A percentile compares a stretch with the other conserved stretches of the same genome.
Conservation (phyloP, 1,140 invertebrate genomes). For the Cyrtorhinus lividipennis region DNA sequence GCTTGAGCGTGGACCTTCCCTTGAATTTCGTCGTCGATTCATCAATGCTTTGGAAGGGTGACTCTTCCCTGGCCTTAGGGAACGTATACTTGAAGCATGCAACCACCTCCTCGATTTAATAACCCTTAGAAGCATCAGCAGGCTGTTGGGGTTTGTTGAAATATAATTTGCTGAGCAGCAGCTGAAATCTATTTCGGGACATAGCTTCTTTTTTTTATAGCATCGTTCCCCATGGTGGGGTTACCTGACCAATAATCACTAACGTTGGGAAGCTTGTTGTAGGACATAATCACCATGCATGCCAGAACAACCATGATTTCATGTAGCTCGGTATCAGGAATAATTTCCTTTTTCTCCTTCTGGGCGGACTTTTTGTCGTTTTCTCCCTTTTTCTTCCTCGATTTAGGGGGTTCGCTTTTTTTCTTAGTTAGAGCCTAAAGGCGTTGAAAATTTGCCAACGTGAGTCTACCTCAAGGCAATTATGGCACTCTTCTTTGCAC, state of each 20-base stretch:
- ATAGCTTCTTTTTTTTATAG: conserved; percentile 25
- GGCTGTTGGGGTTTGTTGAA: conserved; percentile 24
- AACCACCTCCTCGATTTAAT: conserved; percentile 24
- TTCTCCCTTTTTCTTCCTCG: too few species aligned
- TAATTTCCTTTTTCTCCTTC: too few species aligned
- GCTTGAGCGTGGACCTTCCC: conserved; percentile 24
- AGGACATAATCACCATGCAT: conserved; percentile 19
- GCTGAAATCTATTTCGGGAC: conserved; percentile 23
- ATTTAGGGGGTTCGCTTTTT: too few species aligned
- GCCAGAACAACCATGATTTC: conserved; percentile 18
- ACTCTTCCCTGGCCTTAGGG: conserved; percentile 17
- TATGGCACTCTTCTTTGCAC: too few species aligned
- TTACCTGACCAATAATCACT: conserved; percentile 24
- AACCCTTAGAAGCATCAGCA: conserved; percentile 21
- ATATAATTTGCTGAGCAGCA: conserved; percentile 26
- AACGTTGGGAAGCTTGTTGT: conserved; percentile 18
- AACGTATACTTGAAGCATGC: conserved; percentile 23
- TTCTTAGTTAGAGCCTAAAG: too few species aligned
- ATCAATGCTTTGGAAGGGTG: conserved; percentile 19
- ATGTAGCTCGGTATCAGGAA: neutral
- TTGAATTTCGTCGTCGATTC: conserved; percentile 27
- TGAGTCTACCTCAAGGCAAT: too few species aligned
- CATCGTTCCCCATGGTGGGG: conserved; percentile 24
- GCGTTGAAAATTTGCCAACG: too few species aligned
- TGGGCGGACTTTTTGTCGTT: too few species aligned